Evolutionary conservation across 2,888 invertebrate genomes (phyloP), one percentile per base, ranked within the genome.

Genomic region (Phengaris alcon): DNA sequence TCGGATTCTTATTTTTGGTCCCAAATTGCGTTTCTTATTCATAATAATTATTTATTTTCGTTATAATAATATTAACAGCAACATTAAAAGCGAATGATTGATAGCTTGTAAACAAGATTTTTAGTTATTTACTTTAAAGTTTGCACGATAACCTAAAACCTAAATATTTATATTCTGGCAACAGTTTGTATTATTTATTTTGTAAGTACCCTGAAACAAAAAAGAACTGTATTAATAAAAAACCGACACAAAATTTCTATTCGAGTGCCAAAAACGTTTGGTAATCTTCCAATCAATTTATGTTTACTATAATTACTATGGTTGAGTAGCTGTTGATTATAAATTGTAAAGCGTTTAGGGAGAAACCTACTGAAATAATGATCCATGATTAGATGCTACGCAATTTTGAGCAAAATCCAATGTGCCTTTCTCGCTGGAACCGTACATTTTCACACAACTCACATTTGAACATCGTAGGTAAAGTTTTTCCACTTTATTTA

Each of bases 151-250:
- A 57, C 57, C 57, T 70, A 74, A 73, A 68, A 57, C 57, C 57
- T 70, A 74, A 73, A 69, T 74, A 75, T 76, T 75, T 76, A 44
- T 55, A 51, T 9, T 74, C 75, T 77, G 46, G 52, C 74, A 76
- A 64, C 35, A 73, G 15, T 76, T 77, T 75, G 68, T 64, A 74
- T 35, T 74, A 69, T 75, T 59, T 73, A 59, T 57, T 74, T 74
- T 54, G 76, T 86, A 86, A 84, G 84, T 86, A 87, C 85, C 87
- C 90, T 90, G 90, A 79, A 90, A 90, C 86, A 88, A 85, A 83
- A 74, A 79, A 77, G 76, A 79, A 79, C 69, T 69, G 74, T 13
- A 64, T 79, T 79, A 77, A 68, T n/a, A 69, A 48, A 74, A 52
- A 35, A 54, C 54, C 35, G 44, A 44, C 44, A 13, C 68, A 59